Percentiles rank a stretch among this genome's conserved stretches.
These are phyloP conservation scores for Teinopalpus imperialis DNA, from an alignment of 2,888 invertebrate species.

Conservation along the genomic window DNA sequence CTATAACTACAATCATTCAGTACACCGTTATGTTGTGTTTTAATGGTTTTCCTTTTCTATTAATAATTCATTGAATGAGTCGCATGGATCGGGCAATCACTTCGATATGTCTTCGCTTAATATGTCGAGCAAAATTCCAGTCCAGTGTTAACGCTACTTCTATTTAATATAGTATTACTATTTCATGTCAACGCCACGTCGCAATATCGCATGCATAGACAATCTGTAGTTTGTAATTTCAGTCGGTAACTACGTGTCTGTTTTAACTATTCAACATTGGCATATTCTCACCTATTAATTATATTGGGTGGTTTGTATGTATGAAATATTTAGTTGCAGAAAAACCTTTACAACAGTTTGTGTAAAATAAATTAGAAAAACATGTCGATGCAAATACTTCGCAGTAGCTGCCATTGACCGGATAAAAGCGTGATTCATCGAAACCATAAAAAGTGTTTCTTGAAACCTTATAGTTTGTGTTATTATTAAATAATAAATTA, in stretches of 20 bases:
- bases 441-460: conserved; percentile 13
- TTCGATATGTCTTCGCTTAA: conserved; percentile 9
- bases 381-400: conserved; percentile 17
- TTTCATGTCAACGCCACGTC: conserved; percentile 7
- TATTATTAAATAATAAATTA: too few species aligned
- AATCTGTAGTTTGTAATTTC: conserved; percentile 24
- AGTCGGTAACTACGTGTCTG: conserved; percentile 18
- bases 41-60: too few species aligned
- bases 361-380: conserved; percentile 1
- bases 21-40: too few species aligned
- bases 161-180: conserved; percentile 17
- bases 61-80: too few species aligned
- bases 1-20: too few species aligned
- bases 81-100: conserved; percentile 7
- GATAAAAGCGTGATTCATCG: conserved; percentile 17
- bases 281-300: conserved; percentile 14
- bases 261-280: conserved; percentile 2
- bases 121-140: conserved; percentile 6
- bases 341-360: not conserved
- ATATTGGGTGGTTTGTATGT: not conserved
- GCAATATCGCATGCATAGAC: conserved; percentile 20
- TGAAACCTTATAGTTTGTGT: conserved; percentile 25
- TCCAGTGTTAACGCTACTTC: not conserved
- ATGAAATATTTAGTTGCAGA: not conserved
- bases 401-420: conserved; percentile 18